Base-by-base conservation (phyloP, 2,113 vertebrate species). In the Pterocles burchelli region DNA sequence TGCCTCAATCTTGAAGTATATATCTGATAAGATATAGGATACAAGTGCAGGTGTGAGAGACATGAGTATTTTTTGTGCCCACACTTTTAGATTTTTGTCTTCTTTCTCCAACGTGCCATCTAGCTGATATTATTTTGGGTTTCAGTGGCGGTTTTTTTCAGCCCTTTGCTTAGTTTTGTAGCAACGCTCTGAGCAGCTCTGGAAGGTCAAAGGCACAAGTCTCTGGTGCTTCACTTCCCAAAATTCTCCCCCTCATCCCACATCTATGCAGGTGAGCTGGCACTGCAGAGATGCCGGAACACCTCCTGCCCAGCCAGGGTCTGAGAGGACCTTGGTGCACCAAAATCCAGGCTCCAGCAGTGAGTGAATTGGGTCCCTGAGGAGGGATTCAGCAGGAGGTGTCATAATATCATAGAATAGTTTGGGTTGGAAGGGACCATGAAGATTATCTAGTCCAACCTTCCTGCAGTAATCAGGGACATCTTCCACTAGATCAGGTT, bases 91-190 rank as follows among this genome's bases (percentile, higher is more conserved):
- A 3, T 66, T 70, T 52, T 61, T 52, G 12, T 13, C 15, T 63
- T 34, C 54, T 21, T 80, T 84, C 14, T 34, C 8, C 21, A 62
- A 2, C 0, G 5, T n/a, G 9, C 13, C 12, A 31, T 1, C 4
- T 9, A 54, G 17, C 6, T 21, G 31, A 62, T 33, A n/a, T 25
- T 48, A 58, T 31, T 57, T 45, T 7, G 13, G 3, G 3, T n/a
- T 66, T 86, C 24, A 9, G 6, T 12, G 51, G 26, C 46, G 46
- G 7, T 1, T 48, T 52, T 52, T 79, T 83, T 55, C 24, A 70
- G 4, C 25, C 13, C 10, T 57, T 83, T 63, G 5, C 15, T 61
- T 52, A 34, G 3, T 17, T 45, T 38, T 43, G 2, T 28, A 36
- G 6, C 21, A 25, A 31, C 11, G 33, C 8, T 61, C 33, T 52